Percentiles rank a stretch among this genome's conserved stretches.
Evolutionary conservation across 2,888 invertebrate species (phyloP).

Genomic region (Drosophila pseudotakahashii): DNA sequence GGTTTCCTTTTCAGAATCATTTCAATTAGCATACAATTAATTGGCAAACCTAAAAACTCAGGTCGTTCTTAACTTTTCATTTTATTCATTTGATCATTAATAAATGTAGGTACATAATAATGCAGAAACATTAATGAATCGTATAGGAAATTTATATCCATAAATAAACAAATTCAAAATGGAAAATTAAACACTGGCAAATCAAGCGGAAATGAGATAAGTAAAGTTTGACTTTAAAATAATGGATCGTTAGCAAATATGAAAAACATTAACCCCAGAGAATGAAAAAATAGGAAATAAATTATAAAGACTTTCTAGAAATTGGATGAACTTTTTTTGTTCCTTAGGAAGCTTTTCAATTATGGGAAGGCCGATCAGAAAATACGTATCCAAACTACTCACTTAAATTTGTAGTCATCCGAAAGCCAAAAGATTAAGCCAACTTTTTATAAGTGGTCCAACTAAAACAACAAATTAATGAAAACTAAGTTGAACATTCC

Average conservation of each 20-base stretch:
- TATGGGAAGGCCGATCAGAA: conserved; percentile 3
- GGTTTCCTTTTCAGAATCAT: neutral
- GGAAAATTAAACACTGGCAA: neutral
- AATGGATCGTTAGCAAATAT: neutral
- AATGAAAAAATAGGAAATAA: neutral
- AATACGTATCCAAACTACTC: neutral
- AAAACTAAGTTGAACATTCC: conserved; percentile 38
- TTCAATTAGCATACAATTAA: neutral
- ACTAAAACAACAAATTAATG: conserved; percentile 44
- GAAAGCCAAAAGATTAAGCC: conserved; percentile 30
- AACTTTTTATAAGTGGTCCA: conserved; percentile 33
- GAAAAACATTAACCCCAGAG: no score
- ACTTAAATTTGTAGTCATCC: conserved; percentile 8
- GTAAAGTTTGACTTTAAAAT: no score
- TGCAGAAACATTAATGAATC: no score
- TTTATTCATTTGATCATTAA: no score
- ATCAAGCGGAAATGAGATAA: no score
- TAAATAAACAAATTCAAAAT: neutral
- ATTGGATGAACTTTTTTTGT: neutral
- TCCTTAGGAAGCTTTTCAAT: conserved; percentile 6
- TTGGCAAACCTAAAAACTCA: no score
- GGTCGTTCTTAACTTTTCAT: no score
- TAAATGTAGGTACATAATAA: no score
- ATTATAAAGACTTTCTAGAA: neutral
- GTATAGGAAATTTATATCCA: neutral